A percentile compares a stretch with the other conserved stretches of the same genome.
phyloP scores from a whole-genome alignment of 2,888 invertebrate species.

The Cephus pulcher region DNA sequence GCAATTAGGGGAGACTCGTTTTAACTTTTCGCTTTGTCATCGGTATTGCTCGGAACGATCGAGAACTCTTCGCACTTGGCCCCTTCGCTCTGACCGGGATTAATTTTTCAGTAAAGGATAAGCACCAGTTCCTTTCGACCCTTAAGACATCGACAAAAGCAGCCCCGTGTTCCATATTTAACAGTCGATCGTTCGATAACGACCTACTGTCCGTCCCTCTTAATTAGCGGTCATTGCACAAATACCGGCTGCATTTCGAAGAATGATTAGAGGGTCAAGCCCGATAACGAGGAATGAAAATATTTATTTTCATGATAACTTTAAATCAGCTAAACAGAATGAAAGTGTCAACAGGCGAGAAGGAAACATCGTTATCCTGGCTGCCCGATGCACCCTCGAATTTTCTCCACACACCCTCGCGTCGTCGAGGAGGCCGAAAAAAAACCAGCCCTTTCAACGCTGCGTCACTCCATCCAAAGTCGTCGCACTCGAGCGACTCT shows the following conservation, averaged over 20 bases:
- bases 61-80: constrained; percentile 18
- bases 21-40: constrained; percentile 18
- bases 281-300: not conserved
- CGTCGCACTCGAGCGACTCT: not conserved
- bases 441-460: constrained; percentile 21
- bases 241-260: not conserved
- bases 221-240: not conserved
- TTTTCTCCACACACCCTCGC: not conserved
- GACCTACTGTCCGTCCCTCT: not conserved
- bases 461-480: constrained; percentile 8
- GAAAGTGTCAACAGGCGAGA: not conserved
- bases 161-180: not conserved
- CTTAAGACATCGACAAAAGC: not conserved
- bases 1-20: constrained; percentile 29
- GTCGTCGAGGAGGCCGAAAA: not conserved
- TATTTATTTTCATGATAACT: not conserved
- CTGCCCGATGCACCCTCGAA: not conserved
- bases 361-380: not conserved
- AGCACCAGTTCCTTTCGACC: not conserved
- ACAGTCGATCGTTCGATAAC: not conserved
- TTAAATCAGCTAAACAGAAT: not conserved
- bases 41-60: constrained; percentile 9
- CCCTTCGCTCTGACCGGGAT: constrained; percentile 12
- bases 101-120: not conserved
- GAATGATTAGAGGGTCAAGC: not conserved